Conservation (phyloP, 2,888 invertebrate species). For the Seladonia tumulorum region DNA sequence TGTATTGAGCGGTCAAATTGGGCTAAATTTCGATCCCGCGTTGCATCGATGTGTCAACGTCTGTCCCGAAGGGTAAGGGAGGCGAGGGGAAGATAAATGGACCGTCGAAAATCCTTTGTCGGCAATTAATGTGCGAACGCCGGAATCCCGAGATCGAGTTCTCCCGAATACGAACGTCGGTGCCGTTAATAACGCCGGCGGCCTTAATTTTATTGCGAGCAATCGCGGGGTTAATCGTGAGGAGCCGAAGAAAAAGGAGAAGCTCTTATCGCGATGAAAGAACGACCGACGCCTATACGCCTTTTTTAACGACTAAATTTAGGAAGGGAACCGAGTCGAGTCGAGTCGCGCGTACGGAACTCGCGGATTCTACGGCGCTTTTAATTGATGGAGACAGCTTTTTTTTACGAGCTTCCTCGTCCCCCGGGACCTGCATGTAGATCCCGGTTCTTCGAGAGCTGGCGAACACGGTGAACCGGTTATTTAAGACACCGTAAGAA, state of each 20-base stretch:
- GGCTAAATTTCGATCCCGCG: neutral
- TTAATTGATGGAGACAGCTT: conserved; percentile 59
- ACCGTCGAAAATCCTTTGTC: conserved; percentile 16
- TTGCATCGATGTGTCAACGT: neutral
- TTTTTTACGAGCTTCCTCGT: conserved; percentile 60
- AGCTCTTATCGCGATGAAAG: conserved; percentile 28
- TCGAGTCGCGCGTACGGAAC: neutral
- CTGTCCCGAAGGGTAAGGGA: neutral
- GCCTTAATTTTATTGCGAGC: conserved; percentile 44
- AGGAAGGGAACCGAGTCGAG: neutral
- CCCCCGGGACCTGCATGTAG: conserved; percentile 4
- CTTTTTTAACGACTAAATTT: conserved; percentile 43
- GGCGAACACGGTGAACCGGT: conserved; percentile 13
- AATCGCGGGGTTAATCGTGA: conserved; percentile 11
- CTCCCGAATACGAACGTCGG: conserved; percentile 22
- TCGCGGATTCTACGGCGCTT: conserved; percentile 39
- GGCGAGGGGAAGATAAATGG: neutral
- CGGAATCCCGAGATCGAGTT: conserved; percentile 35
- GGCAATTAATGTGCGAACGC: conserved; percentile 34
- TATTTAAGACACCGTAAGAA: conserved; percentile 41
- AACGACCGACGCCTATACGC: neutral
- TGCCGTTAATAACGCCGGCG: conserved; percentile 38
- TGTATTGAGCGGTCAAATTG: neutral
- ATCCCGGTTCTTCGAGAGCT: neutral
- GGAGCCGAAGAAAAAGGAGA: neutral